A percentile compares a stretch with the other conserved stretches of the same genome.
These are phyloP conservation scores for Amphipoea oculea DNA, from an alignment of 2,888 invertebrate genomes.

Conservation along the genomic window DNA sequence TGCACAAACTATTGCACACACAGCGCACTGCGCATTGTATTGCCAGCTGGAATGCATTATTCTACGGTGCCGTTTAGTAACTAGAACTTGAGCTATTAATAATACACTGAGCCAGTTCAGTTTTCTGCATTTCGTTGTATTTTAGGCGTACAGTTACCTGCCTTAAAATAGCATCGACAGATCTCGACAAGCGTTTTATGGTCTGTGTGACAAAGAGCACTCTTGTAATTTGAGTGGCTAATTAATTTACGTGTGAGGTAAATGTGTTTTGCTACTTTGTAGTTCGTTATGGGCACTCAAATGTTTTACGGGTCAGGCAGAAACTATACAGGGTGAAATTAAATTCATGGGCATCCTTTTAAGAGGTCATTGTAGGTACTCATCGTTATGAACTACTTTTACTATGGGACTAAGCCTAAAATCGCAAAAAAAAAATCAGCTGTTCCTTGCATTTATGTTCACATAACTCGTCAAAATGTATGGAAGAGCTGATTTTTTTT, in stretches of 20 bases:
- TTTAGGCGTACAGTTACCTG: conserved; percentile 56
- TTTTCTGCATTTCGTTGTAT: conserved; percentile 70
- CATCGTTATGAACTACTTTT: too few species aligned
- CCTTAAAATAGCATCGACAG: conserved; percentile 53
- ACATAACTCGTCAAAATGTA: too few species aligned
- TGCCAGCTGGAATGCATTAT: conserved; percentile 57
- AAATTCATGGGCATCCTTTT: too few species aligned
- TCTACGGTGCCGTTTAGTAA: conserved; percentile 64
- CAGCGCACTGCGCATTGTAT: conserved; percentile 28
- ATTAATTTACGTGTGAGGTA: conserved; percentile 23
- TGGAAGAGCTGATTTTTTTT: too few species aligned
- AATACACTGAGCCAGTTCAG: conserved; percentile 72
- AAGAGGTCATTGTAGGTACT: too few species aligned
- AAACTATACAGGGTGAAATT: background rate
- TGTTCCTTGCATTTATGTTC: too few species aligned
- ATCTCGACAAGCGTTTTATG: conserved; percentile 51
- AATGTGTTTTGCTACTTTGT: conserved; percentile 8
- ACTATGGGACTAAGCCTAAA: too few species aligned
- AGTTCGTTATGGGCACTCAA: background rate
- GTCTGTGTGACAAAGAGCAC: conserved; percentile 19
- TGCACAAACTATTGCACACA: conserved; percentile 27
- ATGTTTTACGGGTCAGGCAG: background rate
- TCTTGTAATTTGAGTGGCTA: conserved; percentile 46
- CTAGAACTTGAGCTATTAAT: conserved; percentile 74
- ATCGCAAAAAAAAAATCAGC: too few species aligned